Evolutionary conservation across 2,888 invertebrate genomes (phyloP), one percentile per base, ranked within the genome.

Genomic region (Drosophila mimetica): DNA sequence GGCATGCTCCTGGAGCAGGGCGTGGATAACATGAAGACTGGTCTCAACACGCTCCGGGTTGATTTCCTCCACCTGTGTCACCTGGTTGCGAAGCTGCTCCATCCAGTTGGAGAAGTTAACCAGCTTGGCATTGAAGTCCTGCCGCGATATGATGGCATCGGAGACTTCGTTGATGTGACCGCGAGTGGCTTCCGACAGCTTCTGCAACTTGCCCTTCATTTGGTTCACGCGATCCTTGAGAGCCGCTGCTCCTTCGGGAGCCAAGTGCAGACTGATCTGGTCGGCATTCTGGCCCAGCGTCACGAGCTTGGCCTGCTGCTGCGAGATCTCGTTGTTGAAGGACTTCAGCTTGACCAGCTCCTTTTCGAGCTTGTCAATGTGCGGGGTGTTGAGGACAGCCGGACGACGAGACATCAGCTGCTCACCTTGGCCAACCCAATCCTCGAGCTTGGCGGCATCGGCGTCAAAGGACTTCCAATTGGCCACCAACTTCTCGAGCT

Each of bases 391-490:
- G 0, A 95, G 90, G 34, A 94, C 93, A 8, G 94, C 89, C 3
- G 93, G 93, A 65, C 94, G 93, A 65, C 93, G 93, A 13, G 93
- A 92, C 7, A 95, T 91, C 4, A 93, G 87, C 88, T 94, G 94
- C 88, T 95, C 95, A 0, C 95, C 95, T 71, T 93, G 93, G 77
- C 93, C 92, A 65, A 95, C 93, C 97, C 97, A 98, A 6, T 94
- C 92, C 86, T 96, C 95, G 48, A 98, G 92, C 89, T 96, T 95
- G 20, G 94, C 94, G 0, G 95, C 94, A 79, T 96, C 96, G 2
- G 93, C 93, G 89, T 97, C 96, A 86, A 97, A 96, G 54, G 95
- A 95, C 74, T 95, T 94, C 97, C 97, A 97, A 76, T 95, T 95
- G 6, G 93, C 92, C 0, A 96, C 95, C 1, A 97, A 92, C 90